Percentiles rank a stretch among this genome's conserved stretches.
These are phyloP conservation scores for Drosophila macrothrix DNA, from an alignment of 2,888 invertebrate genomes.

Conservation along the genomic window DNA sequence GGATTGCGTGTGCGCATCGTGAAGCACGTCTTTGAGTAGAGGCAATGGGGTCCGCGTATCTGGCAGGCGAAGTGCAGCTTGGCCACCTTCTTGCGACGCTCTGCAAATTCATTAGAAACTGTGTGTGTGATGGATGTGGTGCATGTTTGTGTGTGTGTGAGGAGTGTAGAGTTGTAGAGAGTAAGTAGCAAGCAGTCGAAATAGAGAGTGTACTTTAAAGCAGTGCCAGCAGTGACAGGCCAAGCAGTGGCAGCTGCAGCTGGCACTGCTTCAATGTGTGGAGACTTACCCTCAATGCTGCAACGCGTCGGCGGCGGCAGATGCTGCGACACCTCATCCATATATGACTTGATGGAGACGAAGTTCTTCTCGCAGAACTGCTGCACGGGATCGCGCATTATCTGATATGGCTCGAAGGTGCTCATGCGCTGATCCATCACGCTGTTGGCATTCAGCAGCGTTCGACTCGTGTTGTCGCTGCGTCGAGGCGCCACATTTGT, in stretches of 20 bases:
- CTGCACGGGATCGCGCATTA: conserved; percentile 94
- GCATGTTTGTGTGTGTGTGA: conserved; percentile 35
- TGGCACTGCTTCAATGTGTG: neutral
- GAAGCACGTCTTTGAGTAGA: conserved; percentile 93
- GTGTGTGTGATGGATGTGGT: conserved; percentile 63
- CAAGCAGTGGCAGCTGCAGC: neutral
- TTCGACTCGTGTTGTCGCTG: conserved; percentile 91
- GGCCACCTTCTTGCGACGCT: conserved; percentile 93
- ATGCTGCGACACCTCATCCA: conserved; percentile 93
- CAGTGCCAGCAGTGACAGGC: neutral
- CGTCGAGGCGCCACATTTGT: conserved; percentile 88
- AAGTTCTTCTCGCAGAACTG: conserved; percentile 98
- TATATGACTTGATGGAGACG: conserved; percentile 95
- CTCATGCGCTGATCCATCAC: conserved; percentile 87
- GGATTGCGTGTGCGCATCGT: conserved; percentile 92
- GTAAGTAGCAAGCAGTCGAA: conserved; percentile 26
- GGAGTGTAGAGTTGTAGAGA: conserved; percentile 14
- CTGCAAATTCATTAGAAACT: conserved; percentile 86
- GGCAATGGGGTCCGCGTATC: conserved; percentile 92
- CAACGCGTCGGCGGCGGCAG: conserved; percentile 97
- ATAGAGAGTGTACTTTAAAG: neutral
- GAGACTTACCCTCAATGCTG: conserved; percentile 93
- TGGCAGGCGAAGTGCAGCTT: conserved; percentile 96
- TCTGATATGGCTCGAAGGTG: conserved; percentile 95
- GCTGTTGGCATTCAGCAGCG: conserved; percentile 88